Base-by-base conservation (phyloP, 2,113 vertebrate species). In the Arizona elegans region DNA sequence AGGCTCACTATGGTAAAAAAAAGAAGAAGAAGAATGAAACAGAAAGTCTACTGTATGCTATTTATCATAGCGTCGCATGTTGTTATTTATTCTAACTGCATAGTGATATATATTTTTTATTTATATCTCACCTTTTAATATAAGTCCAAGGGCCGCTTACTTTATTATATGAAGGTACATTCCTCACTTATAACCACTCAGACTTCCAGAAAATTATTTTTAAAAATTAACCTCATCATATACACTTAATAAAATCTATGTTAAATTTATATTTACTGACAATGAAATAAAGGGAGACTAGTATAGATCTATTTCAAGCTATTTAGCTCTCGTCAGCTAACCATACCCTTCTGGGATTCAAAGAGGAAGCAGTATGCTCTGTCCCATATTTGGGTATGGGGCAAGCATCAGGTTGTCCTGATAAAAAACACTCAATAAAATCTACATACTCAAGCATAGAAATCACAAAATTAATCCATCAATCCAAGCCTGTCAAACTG, bases 41-140 rank as follows among this genome's bases (percentile, higher is more conserved):
- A 97, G 96, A 96, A 96, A 94, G 96, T 96, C 96, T 95, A 96
- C 96, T 92, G 91, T 94, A 95, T 92, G 58, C 94, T 95, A 59
- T 55, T 94, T 94, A 95, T 97, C 97, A 70, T 86, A 53, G 86
- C 24, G 21, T 21, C 6, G 90, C 95, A 59, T 90, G 95, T 91
- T 81, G 15, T 88, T 85, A 95, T 95, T 96, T 95, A 3, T 81
- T 89, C n/a, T 91, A 95, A 88, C 95, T 92, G 93, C 33, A 59
- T 52, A 23, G 19, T n/a, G 86, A 87, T 59, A 59, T 52, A 12
- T 53, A 19, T 53, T 26, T 50, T 86, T 56, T 9, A 38, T 43
- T 56, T 56, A 54, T 26, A 13, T 88, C 24, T 11, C 5, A n/a
- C 0, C 6, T 81, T 87, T 62, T 24, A 50, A 29, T 47, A 86